phyloP scores from a whole-genome alignment of 2,888 invertebrate genomes.

The Aphodius sticticus region DNA sequence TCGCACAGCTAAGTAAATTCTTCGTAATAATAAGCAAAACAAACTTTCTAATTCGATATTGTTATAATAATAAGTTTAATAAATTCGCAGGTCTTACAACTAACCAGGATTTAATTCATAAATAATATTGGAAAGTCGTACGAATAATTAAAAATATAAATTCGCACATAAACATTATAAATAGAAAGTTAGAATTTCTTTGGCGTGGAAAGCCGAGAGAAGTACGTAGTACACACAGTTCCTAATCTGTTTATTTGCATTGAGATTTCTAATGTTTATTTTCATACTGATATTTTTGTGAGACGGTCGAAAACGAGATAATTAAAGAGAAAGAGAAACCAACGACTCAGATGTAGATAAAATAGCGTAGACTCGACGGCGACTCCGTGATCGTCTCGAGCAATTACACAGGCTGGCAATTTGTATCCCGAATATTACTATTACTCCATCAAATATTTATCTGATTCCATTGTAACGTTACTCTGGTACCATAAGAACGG shows the following conservation, averaged over 20 bases:
- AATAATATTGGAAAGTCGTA: neutral
- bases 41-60: slow-evolving; percentile 10
- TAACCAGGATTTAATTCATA: neutral
- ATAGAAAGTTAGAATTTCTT: slow-evolving; percentile 4
- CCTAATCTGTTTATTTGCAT: slow-evolving; percentile 4
- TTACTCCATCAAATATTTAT: neutral
- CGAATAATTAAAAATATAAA: neutral
- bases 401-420: neutral
- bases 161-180: slow-evolving; percentile 4
- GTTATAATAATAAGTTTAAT: neutral
- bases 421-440: neutral
- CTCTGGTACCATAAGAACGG: neutral
- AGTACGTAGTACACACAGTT: neutral
- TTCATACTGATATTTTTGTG: neutral
- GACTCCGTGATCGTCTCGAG: neutral
- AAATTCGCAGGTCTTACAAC: neutral
- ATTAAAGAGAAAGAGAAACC: slow-evolving; percentile 4
- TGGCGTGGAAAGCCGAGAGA: neutral
- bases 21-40: neutral
- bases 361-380: neutral
- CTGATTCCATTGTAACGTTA: neutral
- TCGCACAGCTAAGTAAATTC: neutral
- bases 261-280: slow-evolving; percentile 4
- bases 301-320: neutral
- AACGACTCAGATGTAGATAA: neutral